Conservation (phyloP, 2,113 vertebrate species). For the Anoplopoma fimbria region DNA sequence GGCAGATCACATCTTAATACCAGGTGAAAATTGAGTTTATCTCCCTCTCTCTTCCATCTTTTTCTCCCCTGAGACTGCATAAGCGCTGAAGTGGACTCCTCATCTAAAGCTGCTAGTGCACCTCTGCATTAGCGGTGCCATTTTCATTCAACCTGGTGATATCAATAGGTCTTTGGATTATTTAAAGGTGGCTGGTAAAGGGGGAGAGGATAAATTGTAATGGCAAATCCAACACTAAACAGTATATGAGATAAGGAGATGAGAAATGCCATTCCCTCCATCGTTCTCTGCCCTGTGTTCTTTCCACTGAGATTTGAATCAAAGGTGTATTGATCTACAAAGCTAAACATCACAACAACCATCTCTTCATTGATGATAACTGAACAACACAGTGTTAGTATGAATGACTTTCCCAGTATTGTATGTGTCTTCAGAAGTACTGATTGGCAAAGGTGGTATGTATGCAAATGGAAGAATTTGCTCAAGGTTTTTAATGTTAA, state of each 20-base stretch:
- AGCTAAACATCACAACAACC: constrained; percentile 31
- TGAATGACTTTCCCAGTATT: not conserved
- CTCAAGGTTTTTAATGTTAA: not conserved
- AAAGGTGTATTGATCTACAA: constrained; percentile 52
- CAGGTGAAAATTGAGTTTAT: constrained; percentile 44
- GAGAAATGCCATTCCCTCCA: constrained; percentile 11
- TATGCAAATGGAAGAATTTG: not conserved
- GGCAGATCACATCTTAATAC: constrained; percentile 52
- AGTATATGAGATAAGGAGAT: constrained; percentile 33
- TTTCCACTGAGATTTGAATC: constrained; percentile 35
- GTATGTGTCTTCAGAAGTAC: not conserved
- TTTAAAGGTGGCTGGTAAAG: constrained; percentile 38
- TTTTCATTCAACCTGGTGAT: constrained; percentile 28
- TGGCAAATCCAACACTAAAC: constrained; percentile 45
- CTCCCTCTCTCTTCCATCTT: constrained; percentile 11
- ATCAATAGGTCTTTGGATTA: constrained; percentile 50
- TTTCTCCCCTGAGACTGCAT: constrained; percentile 51
- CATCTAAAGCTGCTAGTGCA: constrained; percentile 40
- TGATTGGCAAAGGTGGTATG: not conserved
- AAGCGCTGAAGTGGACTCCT: constrained; percentile 54
- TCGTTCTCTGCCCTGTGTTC: not conserved
- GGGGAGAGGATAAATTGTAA: not conserved
- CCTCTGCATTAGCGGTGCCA: constrained; percentile 27
- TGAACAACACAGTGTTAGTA: not conserved
- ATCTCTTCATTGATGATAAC: not conserved